Evolutionary conservation across 2,888 invertebrate genomes (phyloP).

Genomic region (Onthophagus sagittarius): DNA sequence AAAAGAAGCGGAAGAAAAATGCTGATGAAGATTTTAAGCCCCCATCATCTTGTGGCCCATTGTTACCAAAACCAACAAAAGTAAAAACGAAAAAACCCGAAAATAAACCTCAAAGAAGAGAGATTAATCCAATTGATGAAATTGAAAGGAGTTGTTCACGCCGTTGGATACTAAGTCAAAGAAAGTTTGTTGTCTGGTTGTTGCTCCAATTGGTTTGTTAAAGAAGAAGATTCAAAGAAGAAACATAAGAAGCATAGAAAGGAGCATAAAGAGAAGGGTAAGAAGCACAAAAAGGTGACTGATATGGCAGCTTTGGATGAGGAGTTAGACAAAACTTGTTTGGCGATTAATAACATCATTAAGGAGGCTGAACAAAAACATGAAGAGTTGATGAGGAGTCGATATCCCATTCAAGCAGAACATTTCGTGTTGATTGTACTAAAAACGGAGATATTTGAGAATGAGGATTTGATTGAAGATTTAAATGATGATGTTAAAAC

Average conservation of each 20-base stretch:
- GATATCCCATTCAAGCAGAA: conserved; percentile 17
- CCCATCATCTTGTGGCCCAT: too few relatives aligned
- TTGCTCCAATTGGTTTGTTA: conserved; percentile 36
- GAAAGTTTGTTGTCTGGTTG: conserved; percentile 43
- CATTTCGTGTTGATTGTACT: conserved; percentile 19
- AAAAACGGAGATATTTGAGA: conserved; percentile 21
- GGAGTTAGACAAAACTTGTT: conserved; percentile 28
- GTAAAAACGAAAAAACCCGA: conserved; percentile 14
- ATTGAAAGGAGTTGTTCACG: conserved; percentile 24
- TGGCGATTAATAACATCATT: conserved; percentile 45
- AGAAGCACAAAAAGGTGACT: conserved; percentile 36
- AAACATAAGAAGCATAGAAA: conserved; percentile 36
- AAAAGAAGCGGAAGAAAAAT: conserved; percentile 30
- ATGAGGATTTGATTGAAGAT: conserved; percentile 16
- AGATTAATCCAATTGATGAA: conserved; percentile 18
- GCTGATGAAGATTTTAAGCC: conserved; percentile 20
- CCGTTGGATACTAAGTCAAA: conserved; percentile 35
- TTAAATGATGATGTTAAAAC: too few relatives aligned
- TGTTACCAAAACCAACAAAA: neutral
- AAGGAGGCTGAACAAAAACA: conserved; percentile 43
- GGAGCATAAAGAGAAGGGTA: conserved; percentile 32
- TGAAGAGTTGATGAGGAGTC: conserved; percentile 33
- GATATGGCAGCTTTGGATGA: neutral
- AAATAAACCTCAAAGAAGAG: neutral
- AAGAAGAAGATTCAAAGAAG: conserved; percentile 33